Base-by-base conservation (phyloP, 2,113 vertebrate species). In the Eleginops maclovinus region DNA sequence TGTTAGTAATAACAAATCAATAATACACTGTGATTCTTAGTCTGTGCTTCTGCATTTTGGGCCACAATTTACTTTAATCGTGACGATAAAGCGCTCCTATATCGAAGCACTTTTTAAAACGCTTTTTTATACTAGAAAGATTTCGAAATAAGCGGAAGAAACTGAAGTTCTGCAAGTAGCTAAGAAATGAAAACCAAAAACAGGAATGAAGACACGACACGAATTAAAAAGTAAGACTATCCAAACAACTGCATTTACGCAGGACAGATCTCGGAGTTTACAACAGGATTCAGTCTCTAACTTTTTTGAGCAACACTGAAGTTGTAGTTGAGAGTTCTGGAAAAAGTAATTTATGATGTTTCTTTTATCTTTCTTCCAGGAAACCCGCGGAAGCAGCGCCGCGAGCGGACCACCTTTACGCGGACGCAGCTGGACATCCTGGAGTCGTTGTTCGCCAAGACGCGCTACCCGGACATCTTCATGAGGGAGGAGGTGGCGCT, bases 401-500 rank as follows among this genome's bases (percentile, higher is more conserved):
- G 98, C 56, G 98, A 99, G 84, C 95, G 98, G 10, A 99, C 98
- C 53, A 96, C 95, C 36, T 99, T 98, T 91, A 99, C 98, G 0
- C 95, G 96, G 55, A 96, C 96, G 0, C 96, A 97, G 87, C 91
- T 97, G 80, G 96, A 97, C 87, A 95, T 97, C 1, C 88, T 97
- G 58, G 96, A 97, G 89, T 94, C 95, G 10, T 93, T 97, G 65
- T 97, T 97, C 64, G 93, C 95, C 46, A 97, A 96, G 88, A 97
- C 96, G 13, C 95, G 96, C 19, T 97, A 99, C 92, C 98, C 98
- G 0, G 98, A 99, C 88, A 99, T 99, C 87, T 99, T 99, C 92
- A 99, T 99, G 97, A 79, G 98, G 1, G 98, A 99, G 79, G 98
- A 99, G 80, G 97, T 99, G 13, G 98, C 98, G 16, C 94, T 99